Percentiles rank a stretch among this genome's conserved stretches.
These are phyloP conservation scores for Heliconius eleuchia DNA, from an alignment of 1,140 invertebrate species.

Conservation along the genomic window DNA sequence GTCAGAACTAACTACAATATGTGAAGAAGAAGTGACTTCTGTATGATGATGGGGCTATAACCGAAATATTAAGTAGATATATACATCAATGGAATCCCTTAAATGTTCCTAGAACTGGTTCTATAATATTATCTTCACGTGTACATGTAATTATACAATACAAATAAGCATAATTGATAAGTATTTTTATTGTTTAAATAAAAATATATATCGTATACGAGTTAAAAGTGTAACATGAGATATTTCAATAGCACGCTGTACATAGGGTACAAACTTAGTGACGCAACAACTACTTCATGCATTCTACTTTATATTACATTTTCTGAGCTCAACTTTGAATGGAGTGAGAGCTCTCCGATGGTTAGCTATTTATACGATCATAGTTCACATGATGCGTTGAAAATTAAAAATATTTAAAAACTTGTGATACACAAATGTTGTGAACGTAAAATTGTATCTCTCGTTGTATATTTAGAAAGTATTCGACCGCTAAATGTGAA, in stretches of 20 bases:
- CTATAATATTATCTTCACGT: too few species aligned
- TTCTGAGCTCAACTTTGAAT: conserved; percentile 39
- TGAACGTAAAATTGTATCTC: background rate
- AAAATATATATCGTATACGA: background rate
- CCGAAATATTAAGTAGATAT: too few species aligned
- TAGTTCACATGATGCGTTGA: conserved; percentile 30
- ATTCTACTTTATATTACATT: conserved; percentile 42
- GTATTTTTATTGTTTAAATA: too few species aligned
- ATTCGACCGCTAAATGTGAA: too few species aligned
- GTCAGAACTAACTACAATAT: too few species aligned
- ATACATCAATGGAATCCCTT: too few species aligned
- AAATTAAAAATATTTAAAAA: conserved; percentile 18
- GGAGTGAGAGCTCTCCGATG: conserved; percentile 39
- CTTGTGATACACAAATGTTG: background rate
- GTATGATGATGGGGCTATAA: too few species aligned
- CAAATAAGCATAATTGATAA: too few species aligned
- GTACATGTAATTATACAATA: too few species aligned
- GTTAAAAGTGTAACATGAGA: conserved; percentile 1
- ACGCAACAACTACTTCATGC: conserved; percentile 35
- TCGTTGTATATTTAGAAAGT: too few species aligned
- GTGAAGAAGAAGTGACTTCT: too few species aligned
- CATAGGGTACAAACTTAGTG: conserved; percentile 32
- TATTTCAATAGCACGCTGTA: conserved; percentile 11
- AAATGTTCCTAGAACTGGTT: too few species aligned
- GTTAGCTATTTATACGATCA: conserved; percentile 39